A percentile compares a stretch with the other conserved stretches of the same genome.
These are phyloP conservation scores for Caenorhabditis japonica DNA, from an alignment of 2,888 invertebrate species.

Conservation along the genomic window DNA sequence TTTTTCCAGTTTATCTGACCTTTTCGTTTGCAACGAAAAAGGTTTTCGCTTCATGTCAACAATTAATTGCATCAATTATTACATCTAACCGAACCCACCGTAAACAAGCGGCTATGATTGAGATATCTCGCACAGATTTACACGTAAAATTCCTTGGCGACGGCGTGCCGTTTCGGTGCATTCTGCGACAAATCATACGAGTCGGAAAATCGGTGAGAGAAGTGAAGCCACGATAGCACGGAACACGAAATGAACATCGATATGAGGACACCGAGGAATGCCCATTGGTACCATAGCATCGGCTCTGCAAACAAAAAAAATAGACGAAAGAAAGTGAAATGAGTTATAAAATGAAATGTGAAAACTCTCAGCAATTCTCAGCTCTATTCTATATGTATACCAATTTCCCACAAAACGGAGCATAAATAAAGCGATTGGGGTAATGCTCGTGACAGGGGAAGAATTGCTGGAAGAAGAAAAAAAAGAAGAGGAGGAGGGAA, in stretches of 20 bases:
- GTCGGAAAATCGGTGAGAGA: conserved; percentile 42
- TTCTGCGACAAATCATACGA: conserved; percentile 42
- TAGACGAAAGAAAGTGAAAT: background rate
- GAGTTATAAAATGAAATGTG: background rate
- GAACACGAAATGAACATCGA: conserved; percentile 7
- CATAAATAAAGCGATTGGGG: background rate
- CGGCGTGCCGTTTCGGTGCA: conserved; percentile 21
- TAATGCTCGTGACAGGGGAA: conserved; percentile 6
- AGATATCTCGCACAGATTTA: background rate
- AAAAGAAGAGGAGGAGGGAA: no score
- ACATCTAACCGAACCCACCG: conserved; percentile 7
- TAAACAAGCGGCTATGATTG: background rate
- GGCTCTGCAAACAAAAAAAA: conserved; percentile 5
- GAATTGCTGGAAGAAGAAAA: background rate
- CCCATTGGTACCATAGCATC: conserved; percentile 42
- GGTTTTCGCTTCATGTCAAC: conserved; percentile 16
- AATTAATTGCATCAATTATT: conserved; percentile 38
- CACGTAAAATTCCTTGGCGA: conserved; percentile 48
- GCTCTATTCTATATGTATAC: background rate
- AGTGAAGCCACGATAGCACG: conserved; percentile 23
- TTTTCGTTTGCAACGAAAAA: conserved; percentile 4
- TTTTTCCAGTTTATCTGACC: conserved; percentile 29
- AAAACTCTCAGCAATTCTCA: background rate
- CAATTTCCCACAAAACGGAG: background rate
- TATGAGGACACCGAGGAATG: conserved; percentile 10